Conservation (phyloP, 2,888 invertebrate genomes). For the Tetranychus truncatus region DNA sequence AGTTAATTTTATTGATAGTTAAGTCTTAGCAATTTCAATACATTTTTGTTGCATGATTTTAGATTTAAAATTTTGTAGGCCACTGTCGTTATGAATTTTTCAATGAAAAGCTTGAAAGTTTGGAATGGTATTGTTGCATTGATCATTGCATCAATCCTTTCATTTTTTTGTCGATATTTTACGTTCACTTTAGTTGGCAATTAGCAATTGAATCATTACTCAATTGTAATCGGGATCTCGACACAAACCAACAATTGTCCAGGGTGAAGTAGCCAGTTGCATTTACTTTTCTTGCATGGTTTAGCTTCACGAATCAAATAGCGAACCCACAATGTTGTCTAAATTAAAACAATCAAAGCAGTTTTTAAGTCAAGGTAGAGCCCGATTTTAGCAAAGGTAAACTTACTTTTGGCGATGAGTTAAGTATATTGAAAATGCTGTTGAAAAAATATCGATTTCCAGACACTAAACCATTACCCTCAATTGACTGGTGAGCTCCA, state of each 20-base stretch:
- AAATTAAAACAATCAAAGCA: not conserved
- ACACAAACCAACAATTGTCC: slow-evolving; percentile 7
- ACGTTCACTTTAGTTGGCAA: no score
- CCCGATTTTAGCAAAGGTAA: not conserved
- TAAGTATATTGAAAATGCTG: not conserved
- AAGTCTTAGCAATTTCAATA: no score
- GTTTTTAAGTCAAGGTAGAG: not conserved
- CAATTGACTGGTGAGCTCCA: not conserved
- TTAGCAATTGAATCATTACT: no score
- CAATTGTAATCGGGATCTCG: not conserved
- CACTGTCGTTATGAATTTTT: no score
- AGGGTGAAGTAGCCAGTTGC: slow-evolving; percentile 1
- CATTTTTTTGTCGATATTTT: no score
- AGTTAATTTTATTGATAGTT: no score
- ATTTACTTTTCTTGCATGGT: slow-evolving; percentile 6
- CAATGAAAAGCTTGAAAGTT: no score
- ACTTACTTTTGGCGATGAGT: not conserved
- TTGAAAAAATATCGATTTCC: slow-evolving; percentile 2
- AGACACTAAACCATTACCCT: not conserved
- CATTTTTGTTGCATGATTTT: no score
- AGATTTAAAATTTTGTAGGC: no score
- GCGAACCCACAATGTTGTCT: not conserved
- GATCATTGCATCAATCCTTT: no score
- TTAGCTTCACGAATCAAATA: not conserved
- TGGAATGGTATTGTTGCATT: no score